Evolutionary conservation across 1,140 invertebrate genomes (phyloP), one percentile per base, ranked within the genome.

Genomic region (Calliopsis andreniformis): DNA sequence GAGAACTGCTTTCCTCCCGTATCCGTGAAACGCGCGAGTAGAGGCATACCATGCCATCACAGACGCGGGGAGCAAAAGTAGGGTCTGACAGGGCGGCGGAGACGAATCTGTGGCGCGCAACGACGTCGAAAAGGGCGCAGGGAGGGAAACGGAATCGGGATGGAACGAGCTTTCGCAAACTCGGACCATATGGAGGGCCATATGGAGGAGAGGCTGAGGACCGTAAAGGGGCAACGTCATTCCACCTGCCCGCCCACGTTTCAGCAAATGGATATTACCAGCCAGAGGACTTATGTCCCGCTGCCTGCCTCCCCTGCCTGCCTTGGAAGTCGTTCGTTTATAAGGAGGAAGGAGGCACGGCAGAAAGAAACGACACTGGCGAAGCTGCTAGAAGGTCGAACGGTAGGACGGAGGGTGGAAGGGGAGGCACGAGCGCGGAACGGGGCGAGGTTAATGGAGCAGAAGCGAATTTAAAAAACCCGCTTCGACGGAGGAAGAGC

Each of bases 391-490:
- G 12, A 10, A 43, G 39, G 25, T 30, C 16, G 66, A 51, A 53
- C 16, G 59, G 42, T 32, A 30, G 39, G 14, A 67, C 39, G 32
- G n/a, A 28, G 51, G 59, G 25, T 5, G 43, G 30, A 39, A 12
- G 45, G 39, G 28, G 30, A 69, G 8, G 58, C n/a, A 67, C 30
- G 61, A 25, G 70, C 28, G 58, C 43, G 73, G 66, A 85, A 87
- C 78, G 86, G 83, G 79, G 35, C 72, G 69, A 69, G 70, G 78
- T 89, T 87, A 88, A 89, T 88, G 86, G 86, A 86, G 84, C 78
- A 82, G 84, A 89, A 88, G 87, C 63, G 87, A 88, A 89, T 89
- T 89, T 86, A 81, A 83, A 88, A 87, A 73, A 59, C 67, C 72
- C 63, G 64, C 16, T 18, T 35, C 43, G 3, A 10, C 35, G 56